Evolutionary conservation across 2,888 invertebrate genomes (phyloP).

Genomic region (Aquatica leii): DNA sequence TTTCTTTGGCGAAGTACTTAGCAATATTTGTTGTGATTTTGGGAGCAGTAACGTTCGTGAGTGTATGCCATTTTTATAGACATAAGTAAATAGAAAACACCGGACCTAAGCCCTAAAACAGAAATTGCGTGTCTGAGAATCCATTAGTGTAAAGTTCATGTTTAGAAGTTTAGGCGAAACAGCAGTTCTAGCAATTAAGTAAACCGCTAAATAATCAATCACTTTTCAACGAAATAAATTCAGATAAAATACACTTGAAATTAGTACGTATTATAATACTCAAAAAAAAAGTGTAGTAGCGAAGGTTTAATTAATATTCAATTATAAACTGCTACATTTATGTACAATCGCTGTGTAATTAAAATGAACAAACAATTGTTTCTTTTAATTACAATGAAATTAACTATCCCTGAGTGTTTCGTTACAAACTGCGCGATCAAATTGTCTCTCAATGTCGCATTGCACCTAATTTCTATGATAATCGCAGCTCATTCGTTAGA

Average conservation of each 20-base stretch:
- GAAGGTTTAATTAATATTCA: neutral
- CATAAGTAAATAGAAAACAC: conserved; percentile 24
- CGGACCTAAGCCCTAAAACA: conserved; percentile 31
- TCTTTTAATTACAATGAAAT: too few relatives aligned
- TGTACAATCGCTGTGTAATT: neutral
- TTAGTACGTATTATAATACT: conserved; percentile 7
- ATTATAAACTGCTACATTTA: conserved; percentile 6
- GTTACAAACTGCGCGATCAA: neutral
- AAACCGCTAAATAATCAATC: conserved; percentile 55
- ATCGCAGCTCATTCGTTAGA: conserved; percentile 13
- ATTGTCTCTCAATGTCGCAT: too few relatives aligned
- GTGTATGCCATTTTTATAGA: conserved; percentile 26
- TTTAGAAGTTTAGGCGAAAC: conserved; percentile 52
- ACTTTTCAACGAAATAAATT: conserved; percentile 47
- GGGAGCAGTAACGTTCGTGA: conserved; percentile 22
- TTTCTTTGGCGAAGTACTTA: too few relatives aligned
- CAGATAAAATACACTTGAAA: conserved; percentile 12
- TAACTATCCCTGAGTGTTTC: neutral
- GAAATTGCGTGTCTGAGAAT: conserved; percentile 50
- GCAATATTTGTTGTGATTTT: conserved; percentile 21
- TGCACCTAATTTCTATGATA: conserved; percentile 18
- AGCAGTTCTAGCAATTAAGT: conserved; percentile 53
- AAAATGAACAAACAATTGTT: too few relatives aligned
- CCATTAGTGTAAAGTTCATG: conserved; percentile 55
- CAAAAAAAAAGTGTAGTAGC: too few relatives aligned